Percentiles rank a stretch among this genome's conserved stretches.
Conservation (phyloP, 2,797 vertebrate species). For the Pipistrellus pygmaeus region DNA sequence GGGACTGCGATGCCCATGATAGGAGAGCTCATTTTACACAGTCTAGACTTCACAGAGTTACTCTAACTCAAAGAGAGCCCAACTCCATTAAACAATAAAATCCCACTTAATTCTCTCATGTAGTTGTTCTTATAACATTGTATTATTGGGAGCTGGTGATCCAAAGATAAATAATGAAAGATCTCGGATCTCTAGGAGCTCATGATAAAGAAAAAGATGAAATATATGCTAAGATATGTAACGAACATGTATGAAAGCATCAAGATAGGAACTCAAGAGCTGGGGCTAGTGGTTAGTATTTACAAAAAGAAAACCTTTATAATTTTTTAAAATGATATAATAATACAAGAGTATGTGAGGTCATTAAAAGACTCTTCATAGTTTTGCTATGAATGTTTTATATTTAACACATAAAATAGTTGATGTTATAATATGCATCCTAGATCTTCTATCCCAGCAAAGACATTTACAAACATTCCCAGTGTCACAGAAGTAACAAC, state of each 20-base stretch:
- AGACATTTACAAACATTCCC: background rate
- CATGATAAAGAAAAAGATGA: background rate
- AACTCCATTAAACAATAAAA: background rate
- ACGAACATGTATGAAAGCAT: background rate
- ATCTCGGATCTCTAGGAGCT: background rate
- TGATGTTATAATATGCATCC: background rate
- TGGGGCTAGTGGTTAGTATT: background rate
- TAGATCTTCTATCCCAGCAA: background rate
- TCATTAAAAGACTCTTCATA: background rate
- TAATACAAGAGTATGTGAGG: background rate
- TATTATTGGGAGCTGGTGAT: background rate
- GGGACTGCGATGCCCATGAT: rapidly evolving
- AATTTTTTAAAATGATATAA: background rate
- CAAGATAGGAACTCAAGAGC: background rate
- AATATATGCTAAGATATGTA: background rate
- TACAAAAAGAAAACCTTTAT: background rate
- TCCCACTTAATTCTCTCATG: background rate
- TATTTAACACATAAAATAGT: background rate
- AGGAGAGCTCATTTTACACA: background rate
- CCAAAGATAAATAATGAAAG: background rate
- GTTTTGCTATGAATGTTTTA: background rate
- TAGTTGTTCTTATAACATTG: background rate
- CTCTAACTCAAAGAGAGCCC: background rate
- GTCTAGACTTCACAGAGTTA: background rate
- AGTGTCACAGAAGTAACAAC: background rate